Base-by-base conservation (phyloP, 2,113 vertebrate species). In the Thalassoma bifasciatum region DNA sequence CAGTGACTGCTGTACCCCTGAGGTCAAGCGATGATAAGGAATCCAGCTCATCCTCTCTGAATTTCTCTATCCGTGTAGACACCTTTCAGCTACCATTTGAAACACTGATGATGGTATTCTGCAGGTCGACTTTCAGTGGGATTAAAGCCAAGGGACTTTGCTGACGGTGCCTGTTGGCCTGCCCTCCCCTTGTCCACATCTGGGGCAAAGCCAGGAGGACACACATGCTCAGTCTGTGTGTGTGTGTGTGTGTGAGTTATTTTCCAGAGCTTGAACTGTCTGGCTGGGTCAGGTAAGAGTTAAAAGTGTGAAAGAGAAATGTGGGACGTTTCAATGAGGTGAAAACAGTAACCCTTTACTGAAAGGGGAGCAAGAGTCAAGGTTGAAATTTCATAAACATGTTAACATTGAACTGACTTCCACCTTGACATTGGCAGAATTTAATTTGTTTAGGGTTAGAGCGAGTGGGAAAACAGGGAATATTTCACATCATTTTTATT, bases 111-210 rank as follows among this genome's bases (percentile, higher is more conserved):
- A 75, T 76, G 53, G 26, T 69, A 23, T 34, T 37, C 23, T 77
- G 74, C 54, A 54, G 57, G 81, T 85, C 70, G 83, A 71, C 14
- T 67, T 46, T 36, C 42, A 62, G 42, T 60, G 69, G 63, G 78
- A 79, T 81, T 83, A 82, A 76, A 84, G 81, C 64, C 75, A 77
- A 0, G 58, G 21, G 63, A 87, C 57, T 64, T 74, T 91, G 86
- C 81, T 84, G 88, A 88, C 50, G 6, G 1, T 23, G 60, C 57
- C 47, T 21, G 14, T 82, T 67, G 60, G 76, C 68, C 53, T 75
- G 51, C 72, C 69, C 59, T 77, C 38, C 49, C 82, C 73, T 81
- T 78, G 68, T 72, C 75, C 68, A 58, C 60, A 67, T 72, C 77
- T 88, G 74, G 60, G 71, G 17, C 63, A 52, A 56, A 54, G 81